phyloP scores from a whole-genome alignment of 2,797 vertebrate genomes.

The Simalia tracyae region DNA sequence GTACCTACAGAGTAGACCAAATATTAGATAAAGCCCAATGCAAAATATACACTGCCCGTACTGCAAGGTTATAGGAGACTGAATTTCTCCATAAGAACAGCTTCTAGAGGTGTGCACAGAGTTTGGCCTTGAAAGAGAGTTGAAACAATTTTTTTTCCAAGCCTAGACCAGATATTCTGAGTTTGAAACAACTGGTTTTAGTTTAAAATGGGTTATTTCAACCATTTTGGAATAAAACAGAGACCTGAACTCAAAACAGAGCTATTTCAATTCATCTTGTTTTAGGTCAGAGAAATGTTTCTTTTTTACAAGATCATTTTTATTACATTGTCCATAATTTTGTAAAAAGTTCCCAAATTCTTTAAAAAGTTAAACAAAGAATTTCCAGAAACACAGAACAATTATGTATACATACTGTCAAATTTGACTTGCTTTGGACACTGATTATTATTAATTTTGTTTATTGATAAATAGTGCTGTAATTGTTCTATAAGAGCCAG shows the following conservation, averaged over 20 bases:
- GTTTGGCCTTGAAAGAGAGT: not conserved
- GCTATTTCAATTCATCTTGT: too few species aligned
- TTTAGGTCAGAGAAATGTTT: too few species aligned
- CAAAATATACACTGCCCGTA: not conserved
- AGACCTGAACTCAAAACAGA: too few species aligned
- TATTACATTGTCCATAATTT: too few species aligned
- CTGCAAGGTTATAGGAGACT: not conserved
- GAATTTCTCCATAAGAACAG: not conserved
- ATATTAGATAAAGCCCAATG: not conserved
- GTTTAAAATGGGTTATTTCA: not conserved
- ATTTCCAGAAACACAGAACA: too few species aligned
- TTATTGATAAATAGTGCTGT: too few species aligned
- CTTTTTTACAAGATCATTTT: too few species aligned
- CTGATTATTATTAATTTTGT: not conserved
- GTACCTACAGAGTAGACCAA: not conserved
- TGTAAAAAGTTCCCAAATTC: too few species aligned
- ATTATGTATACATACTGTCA: not conserved
- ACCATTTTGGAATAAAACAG: not conserved
- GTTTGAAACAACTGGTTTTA: not conserved
- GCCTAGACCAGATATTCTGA: not conserved
- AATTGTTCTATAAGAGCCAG: too few species aligned
- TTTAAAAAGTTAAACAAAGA: too few species aligned
- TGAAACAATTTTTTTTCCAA: not conserved
- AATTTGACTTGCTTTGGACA: not conserved
- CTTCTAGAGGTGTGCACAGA: not conserved